A percentile compares a stretch with the other conserved stretches of the same genome.
Conservation (phyloP, 2,888 invertebrate genomes). For the Eristalinus aeneus region DNA sequence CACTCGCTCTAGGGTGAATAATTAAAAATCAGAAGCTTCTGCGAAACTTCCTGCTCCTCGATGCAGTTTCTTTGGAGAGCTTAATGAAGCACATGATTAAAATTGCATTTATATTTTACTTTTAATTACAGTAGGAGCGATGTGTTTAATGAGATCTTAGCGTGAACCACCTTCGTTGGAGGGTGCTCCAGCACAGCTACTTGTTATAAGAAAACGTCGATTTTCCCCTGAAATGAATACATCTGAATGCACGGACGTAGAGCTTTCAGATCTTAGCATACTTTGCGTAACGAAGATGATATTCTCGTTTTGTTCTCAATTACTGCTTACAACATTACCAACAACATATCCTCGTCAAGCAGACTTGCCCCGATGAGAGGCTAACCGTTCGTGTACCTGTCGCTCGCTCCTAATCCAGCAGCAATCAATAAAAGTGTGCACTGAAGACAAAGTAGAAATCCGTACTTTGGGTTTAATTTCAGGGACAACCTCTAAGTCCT, state of each 20-base stretch:
- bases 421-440: constrained; percentile 40
- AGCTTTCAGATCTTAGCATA: background rate
- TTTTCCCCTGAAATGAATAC: no score
- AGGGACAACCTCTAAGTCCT: constrained; percentile 1
- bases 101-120: constrained; percentile 71
- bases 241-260: constrained; percentile 38
- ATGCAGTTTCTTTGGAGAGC: constrained; percentile 14
- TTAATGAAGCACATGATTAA: constrained; percentile 75
- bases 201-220: constrained; percentile 32
- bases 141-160: constrained; percentile 68
- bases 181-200: background rate
- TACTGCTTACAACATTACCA: background rate
- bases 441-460: constrained; percentile 20
- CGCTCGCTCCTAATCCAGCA: background rate
- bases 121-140: constrained; percentile 59
- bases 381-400: background rate
- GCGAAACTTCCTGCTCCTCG: background rate
- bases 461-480: constrained; percentile 17
- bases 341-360: background rate
- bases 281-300: background rate
- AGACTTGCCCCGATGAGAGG: background rate
- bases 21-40: background rate
- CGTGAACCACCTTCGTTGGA: constrained; percentile 7
- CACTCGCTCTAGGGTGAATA: background rate
- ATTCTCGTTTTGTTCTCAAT: background rate